Base-by-base conservation (phyloP, 2,797 vertebrate genomes). In the Dicrostonyx torquatus region DNA sequence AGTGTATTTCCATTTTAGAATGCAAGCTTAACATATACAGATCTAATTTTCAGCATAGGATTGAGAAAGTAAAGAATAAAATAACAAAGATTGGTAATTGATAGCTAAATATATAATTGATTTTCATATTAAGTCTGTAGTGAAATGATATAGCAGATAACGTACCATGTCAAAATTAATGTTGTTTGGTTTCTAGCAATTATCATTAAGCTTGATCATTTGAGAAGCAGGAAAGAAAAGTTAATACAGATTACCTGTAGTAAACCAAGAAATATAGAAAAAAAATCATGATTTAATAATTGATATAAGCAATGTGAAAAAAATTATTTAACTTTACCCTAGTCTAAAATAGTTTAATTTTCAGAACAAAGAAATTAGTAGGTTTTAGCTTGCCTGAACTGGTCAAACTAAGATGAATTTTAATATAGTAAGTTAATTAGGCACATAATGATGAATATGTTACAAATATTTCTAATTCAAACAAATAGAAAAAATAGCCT, bases 381-480 rank as follows among this genome's bases (percentile, higher is more conserved):
- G 95, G 90, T 97, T 97, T 98, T 98, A 97, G 96, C 84, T 97
- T 97, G 78, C 97, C 58, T 97, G 94, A 96, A 97, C 90, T 93
- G 93, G 98, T 95, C 96, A 98, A 97, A 98, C 96, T 98, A 98
- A 97, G 97, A 98, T 98, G 90, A 98, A 98, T 98, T 98, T 98
- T 98, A 98, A 98, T 98, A 97, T 72, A 97, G 92, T 88, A 97
- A 98, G 98, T 98, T 98, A 98, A 99, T 98, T 98, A 98, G 96
- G 97, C 97, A 98, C 94, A 13, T 98, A 98, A 98, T 98, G 97
- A 97, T 97, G 96, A 98, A 98, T 96, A 95, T 73, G 94, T 96
- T 95, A 93, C 76, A 92, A 97, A 97, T 96, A 98, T 75, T 93
- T 97, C 95, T 98, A 98, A 99, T 98, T 97, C 97, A 97, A 98